A percentile compares a stretch with the other conserved stretches of the same genome.
Evolutionary conservation across 2,113 vertebrate genomes (phyloP).

Genomic region (Nansenia antarctica): DNA sequence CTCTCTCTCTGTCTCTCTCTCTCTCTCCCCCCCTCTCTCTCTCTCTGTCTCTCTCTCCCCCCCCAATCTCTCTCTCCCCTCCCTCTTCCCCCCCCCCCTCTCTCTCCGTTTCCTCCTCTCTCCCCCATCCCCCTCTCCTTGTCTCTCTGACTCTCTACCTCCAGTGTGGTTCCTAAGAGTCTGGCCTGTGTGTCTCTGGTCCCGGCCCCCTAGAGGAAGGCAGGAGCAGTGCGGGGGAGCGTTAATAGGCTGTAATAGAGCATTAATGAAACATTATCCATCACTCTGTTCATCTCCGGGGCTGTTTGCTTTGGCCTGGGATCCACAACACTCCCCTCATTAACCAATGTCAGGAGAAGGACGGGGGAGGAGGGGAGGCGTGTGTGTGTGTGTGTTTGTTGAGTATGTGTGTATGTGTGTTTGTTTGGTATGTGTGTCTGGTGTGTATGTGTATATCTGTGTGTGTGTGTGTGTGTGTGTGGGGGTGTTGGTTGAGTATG

Average conservation of each 20-base stretch:
- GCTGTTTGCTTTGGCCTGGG: not conserved
- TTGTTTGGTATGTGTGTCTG: no score
- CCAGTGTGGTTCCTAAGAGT: no score
- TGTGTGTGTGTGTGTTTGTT: constrained; percentile 1
- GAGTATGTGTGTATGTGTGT: not conserved
- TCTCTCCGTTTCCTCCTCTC: not conserved
- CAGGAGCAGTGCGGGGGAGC: constrained; percentile 1
- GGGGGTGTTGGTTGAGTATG: not conserved
- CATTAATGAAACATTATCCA: not conserved
- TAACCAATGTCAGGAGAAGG: not conserved
- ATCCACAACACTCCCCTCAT: no score
- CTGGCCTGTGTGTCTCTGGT: no score
- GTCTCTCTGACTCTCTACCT: not conserved
- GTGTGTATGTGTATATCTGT: not conserved
- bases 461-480: not conserved
- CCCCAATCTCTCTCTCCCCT: not conserved
- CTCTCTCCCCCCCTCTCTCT: not conserved
- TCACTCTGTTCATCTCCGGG: constrained; percentile 2
- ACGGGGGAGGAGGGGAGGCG: no score
- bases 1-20: not conserved
- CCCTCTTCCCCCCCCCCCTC: not conserved
- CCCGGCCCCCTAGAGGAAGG: not conserved
- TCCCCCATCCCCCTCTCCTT: not conserved
- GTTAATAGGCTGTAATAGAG: not conserved
- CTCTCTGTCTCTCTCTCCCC: not conserved